Evolutionary conservation across 2,797 vertebrate species (phyloP).

Genomic region (Hippopotamyrus pictus): DNA sequence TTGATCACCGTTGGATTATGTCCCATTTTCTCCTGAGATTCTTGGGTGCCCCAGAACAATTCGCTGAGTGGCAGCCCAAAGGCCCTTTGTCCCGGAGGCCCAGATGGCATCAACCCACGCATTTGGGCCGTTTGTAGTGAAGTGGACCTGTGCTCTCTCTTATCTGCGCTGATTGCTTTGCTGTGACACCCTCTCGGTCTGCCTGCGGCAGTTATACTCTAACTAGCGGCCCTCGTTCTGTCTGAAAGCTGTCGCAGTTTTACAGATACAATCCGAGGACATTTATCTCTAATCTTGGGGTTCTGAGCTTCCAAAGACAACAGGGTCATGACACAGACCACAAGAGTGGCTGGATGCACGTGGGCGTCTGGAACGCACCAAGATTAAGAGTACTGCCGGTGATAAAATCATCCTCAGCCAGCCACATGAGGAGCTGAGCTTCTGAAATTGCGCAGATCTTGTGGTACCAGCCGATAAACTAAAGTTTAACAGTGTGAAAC

Average conservation of each 20-base stretch:
- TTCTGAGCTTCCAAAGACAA: not conserved
- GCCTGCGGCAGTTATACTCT: not conserved
- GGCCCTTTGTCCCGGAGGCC: constrained; percentile 42
- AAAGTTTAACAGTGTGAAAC: not conserved
- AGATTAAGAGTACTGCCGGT: not conserved
- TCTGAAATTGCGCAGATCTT: not conserved
- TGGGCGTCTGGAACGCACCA: not conserved
- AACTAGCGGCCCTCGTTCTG: not conserved
- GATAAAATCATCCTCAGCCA: not conserved
- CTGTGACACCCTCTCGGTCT: not conserved
- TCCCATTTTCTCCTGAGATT: constrained; percentile 82
- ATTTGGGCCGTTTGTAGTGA: constrained; percentile 72
- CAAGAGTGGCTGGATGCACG: not conserved
- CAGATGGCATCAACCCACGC: constrained; percentile 96
- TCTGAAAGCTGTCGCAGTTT: not conserved
- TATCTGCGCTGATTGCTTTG: not conserved
- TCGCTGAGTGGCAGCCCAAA: constrained; percentile 56
- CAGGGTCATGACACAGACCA: not conserved
- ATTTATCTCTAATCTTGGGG: not conserved
- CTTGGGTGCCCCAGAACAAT: constrained; percentile 70
- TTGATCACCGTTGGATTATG: constrained; percentile 86
- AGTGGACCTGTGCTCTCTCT: constrained; percentile 39
- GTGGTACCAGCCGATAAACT: not conserved
- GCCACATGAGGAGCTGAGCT: not conserved
- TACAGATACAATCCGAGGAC: not conserved